Conservation (phyloP, 2,113 vertebrate genomes). For the Channa maculata region DNA sequence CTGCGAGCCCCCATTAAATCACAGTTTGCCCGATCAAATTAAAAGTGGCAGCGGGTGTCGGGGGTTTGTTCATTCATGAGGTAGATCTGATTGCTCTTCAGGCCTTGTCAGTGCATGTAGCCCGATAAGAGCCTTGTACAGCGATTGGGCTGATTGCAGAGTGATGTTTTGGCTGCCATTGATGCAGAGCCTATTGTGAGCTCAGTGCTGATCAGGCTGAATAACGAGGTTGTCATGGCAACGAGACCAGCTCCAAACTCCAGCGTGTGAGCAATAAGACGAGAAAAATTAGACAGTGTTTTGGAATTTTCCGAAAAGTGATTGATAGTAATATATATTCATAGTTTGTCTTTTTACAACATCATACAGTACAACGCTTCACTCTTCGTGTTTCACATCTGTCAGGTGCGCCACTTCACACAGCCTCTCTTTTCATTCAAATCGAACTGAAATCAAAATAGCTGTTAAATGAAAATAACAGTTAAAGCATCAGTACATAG, state of each 20-base stretch:
- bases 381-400: neutral
- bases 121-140: conserved; percentile 66
- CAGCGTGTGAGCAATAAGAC: conserved; percentile 15
- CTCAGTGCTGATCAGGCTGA: conserved; percentile 46
- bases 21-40: conserved; percentile 71
- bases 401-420: neutral
- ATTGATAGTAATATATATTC: neutral
- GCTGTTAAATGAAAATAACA: no score
- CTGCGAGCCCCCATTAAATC: conserved; percentile 56
- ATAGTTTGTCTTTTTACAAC: neutral
- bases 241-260: conserved; percentile 33
- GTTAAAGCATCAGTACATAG: no score
- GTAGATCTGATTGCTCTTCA: conserved; percentile 65
- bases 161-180: conserved; percentile 56
- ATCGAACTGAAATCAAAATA: neutral
- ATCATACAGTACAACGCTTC: neutral
- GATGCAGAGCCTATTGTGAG: conserved; percentile 59
- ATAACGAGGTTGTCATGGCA: conserved; percentile 67
- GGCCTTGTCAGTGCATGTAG: conserved; percentile 46
- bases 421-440: neutral
- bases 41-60: conserved; percentile 63
- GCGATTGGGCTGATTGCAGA: conserved; percentile 69
- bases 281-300: neutral
- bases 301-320: neutral
- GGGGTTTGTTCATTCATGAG: conserved; percentile 57